Base-by-base conservation (phyloP, 30 jellyfish, hydroid and myxozoan species). In the Sanderia malayensis region DNA sequence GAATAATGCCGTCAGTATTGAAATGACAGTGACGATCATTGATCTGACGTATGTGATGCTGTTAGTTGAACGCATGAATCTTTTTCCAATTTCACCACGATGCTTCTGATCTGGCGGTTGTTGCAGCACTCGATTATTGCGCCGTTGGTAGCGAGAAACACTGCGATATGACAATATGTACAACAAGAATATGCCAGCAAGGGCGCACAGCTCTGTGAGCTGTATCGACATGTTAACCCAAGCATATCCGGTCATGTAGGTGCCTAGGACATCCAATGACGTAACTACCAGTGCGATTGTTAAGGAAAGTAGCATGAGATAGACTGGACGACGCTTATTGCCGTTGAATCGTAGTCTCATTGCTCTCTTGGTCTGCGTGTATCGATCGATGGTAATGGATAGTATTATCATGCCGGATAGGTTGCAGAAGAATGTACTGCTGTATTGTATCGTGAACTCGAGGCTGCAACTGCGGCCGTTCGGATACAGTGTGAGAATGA, bases 171-270 rank as follows among this genome's bases (percentile, higher is more conserved):
- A 41, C 80, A 76, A 23, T 44, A 76, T 76, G 24, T 76, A 76
- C 28, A 76, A 65, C 9, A 33, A 2, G 53, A 75, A 76, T 0
- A 76, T 59, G 44, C 45, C 53, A 11, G 53, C 28, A 6, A 76
- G 37, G 10, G 63, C 87, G 17, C 29, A 18, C 55, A 76, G 32
- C 73, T 76, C 73, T 61, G 73, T 24, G 45, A 76, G 18, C 62
- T 76, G 87, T 37, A 76, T 76, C 27, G 80, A 58, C 87, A 46
- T 76, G 80, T 76, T 76, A 0, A 76, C 46, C 87, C 87, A 76
- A 18, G 87, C 41, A 34, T 76, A 76, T 0, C 46, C 73, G 15
- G 2, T 63, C 64, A 76, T 76, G 19, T 59, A 76, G 10, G 87
- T 76, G 21, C 87, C 87, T 29, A 61, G 80, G 27, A 76, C 61